Conservation (phyloP, 2,113 vertebrate species). For the Hippocampus comes region DNA sequence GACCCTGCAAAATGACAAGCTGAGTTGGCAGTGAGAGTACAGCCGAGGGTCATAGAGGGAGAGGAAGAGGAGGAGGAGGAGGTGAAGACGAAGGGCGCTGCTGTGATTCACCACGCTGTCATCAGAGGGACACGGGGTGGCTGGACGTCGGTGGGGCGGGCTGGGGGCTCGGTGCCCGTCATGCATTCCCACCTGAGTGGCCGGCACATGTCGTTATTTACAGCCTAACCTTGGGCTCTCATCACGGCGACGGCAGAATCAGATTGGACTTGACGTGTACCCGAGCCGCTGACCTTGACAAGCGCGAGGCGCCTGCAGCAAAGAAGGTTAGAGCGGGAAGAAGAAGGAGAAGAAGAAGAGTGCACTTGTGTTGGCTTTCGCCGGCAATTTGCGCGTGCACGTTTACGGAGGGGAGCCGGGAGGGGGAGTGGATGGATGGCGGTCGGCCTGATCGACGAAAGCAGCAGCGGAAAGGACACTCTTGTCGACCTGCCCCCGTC, state of each 20-base stretch:
- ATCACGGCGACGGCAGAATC: slow-evolving; percentile 62
- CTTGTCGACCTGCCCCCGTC: not conserved
- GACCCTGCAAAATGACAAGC: slow-evolving; percentile 71
- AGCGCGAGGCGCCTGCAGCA: slow-evolving; percentile 67
- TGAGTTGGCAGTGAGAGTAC: slow-evolving; percentile 63
- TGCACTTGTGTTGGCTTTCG: slow-evolving; percentile 36
- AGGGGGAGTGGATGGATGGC: slow-evolving; percentile 11
- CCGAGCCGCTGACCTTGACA: slow-evolving; percentile 71
- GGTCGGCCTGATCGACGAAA: slow-evolving; percentile 21
- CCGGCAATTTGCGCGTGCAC: slow-evolving; percentile 29
- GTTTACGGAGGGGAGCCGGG: slow-evolving; percentile 22
- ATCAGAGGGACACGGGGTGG: slow-evolving; percentile 51
- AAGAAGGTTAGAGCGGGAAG: slow-evolving; percentile 28
- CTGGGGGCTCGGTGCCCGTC: not conserved
- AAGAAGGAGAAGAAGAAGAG: slow-evolving; percentile 32
- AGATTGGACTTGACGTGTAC: slow-evolving; percentile 70
- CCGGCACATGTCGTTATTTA: slow-evolving; percentile 67
- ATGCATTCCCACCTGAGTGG: slow-evolving; percentile 70
- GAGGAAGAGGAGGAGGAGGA: slow-evolving; percentile 20
- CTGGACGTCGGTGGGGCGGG: slow-evolving; percentile 36
- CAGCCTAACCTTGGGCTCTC: slow-evolving; percentile 74
- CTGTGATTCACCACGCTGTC: slow-evolving; percentile 64
- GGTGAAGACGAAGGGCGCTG: slow-evolving; percentile 21
- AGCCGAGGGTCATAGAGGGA: slow-evolving; percentile 47
- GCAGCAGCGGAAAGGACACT: slow-evolving; percentile 44